Base-by-base conservation (phyloP, 2,797 vertebrate genomes). In the Ambastaia sidthimunki region DNA sequence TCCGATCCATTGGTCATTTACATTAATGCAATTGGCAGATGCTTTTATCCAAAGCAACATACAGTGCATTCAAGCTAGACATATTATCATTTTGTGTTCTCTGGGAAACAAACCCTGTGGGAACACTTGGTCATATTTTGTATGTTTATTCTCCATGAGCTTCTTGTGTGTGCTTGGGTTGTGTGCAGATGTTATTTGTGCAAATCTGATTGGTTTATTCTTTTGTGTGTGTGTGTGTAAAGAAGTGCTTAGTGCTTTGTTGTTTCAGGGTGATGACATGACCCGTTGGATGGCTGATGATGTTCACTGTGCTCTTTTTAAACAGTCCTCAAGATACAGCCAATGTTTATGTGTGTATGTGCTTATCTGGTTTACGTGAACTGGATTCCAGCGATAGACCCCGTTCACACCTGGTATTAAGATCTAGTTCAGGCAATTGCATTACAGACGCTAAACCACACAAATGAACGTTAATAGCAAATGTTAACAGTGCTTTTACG, bases 241-340 rank as follows among this genome's bases (percentile, higher is more conserved):
- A 54, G 28, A 63, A 76, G 44, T 57, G 81, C 55, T 65, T 74
- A 65, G 67, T 73, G 65, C 47, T 69, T 74, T 74, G 65, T 74
- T 71, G 12, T 37, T 79, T 55, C 7, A 31, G 25, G 68, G 62
- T 16, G 52, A 65, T 28, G 25, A 28, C 48, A 2, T 48, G 41
- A 50, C 48, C 19, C 9, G 7, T 57, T 34, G 44, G 18, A 69
- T 60, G 67, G 21, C 7, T 54, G 19, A 15, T 74, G 13, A 57
- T 52, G 16, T 52, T 65, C 4, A 65, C n/a, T 80, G 67, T 60
- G 67, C 62, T 71, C 19, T 77, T 72, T 71, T 60, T 28, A 34
- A 62, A 31, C 55, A 50, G 31, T 54, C 5, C 4, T 74, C 62
- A 57, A 55, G n/a, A 71, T 25, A 52, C 28, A 25, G 4, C 10